phyloP scores from a whole-genome alignment of 2,888 invertebrate genomes.

The Leptinotarsa rubiginosa region DNA sequence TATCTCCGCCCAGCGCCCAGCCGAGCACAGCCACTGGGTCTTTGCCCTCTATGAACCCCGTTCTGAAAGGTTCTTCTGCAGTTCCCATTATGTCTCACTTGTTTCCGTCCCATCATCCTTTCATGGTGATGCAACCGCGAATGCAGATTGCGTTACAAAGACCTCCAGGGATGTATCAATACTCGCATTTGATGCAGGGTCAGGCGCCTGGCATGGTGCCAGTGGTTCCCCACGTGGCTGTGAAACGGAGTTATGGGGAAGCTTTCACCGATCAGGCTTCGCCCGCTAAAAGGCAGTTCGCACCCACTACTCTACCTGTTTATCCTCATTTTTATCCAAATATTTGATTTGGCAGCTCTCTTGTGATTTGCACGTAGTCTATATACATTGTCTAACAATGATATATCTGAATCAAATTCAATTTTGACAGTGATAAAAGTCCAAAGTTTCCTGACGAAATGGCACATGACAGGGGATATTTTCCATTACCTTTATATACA shows the following conservation, averaged over 20 bases:
- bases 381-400: not conserved
- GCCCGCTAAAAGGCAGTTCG: conserved; percentile 62
- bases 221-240: conserved; percentile 59
- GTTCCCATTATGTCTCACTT: conserved; percentile 58
- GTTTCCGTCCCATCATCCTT: conserved; percentile 63
- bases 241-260: conserved; percentile 65
- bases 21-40: conserved; percentile 23
- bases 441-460: too few relatives aligned
- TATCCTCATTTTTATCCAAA: conserved; percentile 65
- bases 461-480: too few relatives aligned
- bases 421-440: not conserved
- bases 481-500: too few relatives aligned
- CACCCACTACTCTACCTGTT: conserved; percentile 56
- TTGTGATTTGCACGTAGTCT: conserved; percentile 15
- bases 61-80: conserved; percentile 51
- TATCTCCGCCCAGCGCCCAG: conserved; percentile 48
- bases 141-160: conserved; percentile 51
- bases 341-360: conserved; percentile 55
- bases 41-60: conserved; percentile 26
- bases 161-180: conserved; percentile 53
- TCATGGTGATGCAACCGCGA: conserved; percentile 51
- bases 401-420: not conserved
- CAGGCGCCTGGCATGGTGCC: conserved; percentile 55
- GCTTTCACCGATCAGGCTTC: conserved; percentile 61
- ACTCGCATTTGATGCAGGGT: conserved; percentile 55